phyloP scores from a whole-genome alignment of 2,113 vertebrate species.

The Oxygymnocypris stewartii region DNA sequence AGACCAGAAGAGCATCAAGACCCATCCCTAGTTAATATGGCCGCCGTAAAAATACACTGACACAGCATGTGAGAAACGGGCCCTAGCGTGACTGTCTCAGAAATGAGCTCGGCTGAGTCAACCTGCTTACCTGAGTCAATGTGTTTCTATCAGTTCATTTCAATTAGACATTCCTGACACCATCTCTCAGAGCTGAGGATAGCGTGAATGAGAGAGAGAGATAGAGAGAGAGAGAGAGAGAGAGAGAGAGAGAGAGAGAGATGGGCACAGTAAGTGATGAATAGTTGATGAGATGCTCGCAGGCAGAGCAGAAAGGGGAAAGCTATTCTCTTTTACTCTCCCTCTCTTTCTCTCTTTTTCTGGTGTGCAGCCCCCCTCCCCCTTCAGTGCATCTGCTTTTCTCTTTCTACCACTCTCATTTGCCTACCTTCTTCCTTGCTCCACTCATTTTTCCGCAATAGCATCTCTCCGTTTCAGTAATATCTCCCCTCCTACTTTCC shows the following conservation, averaged over 20 bases:
- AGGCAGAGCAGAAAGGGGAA: slow-evolving; percentile 69
- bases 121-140: slow-evolving; percentile 51
- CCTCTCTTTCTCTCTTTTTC: slow-evolving; percentile 10
- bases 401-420: slow-evolving; percentile 35
- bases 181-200: slow-evolving; percentile 39
- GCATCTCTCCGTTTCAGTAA: slow-evolving; percentile 7
- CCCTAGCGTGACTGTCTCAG: background rate
- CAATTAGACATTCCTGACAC: slow-evolving; percentile 58
- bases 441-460: slow-evolving; percentile 8
- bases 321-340: slow-evolving; percentile 63
- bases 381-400: slow-evolving; percentile 56
- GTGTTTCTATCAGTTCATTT: slow-evolving; percentile 57
- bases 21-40: slow-evolving; percentile 14
- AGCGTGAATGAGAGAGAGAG: slow-evolving; percentile 27
- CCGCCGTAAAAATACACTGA: background rate
- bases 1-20: background rate
- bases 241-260: slow-evolving; percentile 47
- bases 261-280: slow-evolving; percentile 67
- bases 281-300: slow-evolving; percentile 77
- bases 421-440: slow-evolving; percentile 39
- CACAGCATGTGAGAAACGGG: slow-evolving; percentile 1
- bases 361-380: slow-evolving; percentile 30
- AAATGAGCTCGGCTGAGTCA: slow-evolving; percentile 42
- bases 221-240: slow-evolving; percentile 49
- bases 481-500: background rate